Evolutionary conservation across 1,140 invertebrate species (phyloP), one percentile per base, ranked within the genome.

Genomic region (Pollicipes pollicipes): DNA sequence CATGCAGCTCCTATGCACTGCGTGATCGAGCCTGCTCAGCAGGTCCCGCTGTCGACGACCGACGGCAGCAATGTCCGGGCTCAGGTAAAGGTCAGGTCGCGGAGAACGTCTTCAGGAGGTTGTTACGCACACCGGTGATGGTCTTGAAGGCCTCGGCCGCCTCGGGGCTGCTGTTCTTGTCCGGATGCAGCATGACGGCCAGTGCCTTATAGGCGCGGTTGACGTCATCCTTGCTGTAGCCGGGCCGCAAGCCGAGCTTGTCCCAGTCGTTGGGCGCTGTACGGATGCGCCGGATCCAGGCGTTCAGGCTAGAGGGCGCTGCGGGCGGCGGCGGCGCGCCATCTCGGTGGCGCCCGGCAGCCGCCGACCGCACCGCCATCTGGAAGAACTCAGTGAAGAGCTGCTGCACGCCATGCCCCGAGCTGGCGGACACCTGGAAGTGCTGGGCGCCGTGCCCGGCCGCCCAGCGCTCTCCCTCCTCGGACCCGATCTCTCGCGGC

Each of bases 111-210:
- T 71, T 73, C 26, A 75, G 72, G 26, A 74, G 72, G 37, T 73
- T 73, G 28, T 70, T 71, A 35, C 72, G 70, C 27, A 73, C 74
- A 30, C 73, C 72, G 64, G 72, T 73, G 13, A 83, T 75, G 2
- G 80, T 75, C 75, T 83, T 82, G 75, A 83, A 83, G 3, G 82
- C 82, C 64, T 83, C 82, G 73, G 82, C 81, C 73, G 80, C 82
- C 10, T 81, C 81, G 1, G 82, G 81, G 8, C 79, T 80, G 21
- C 80, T 77, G 72, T 78, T 82, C 74, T 83, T 83, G 75, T 83
- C 82, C 3, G 82, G 82, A 74, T 83, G 82, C 26, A 83, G 76
- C 24, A 83, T 73, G 1, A 81, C 79, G 17, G 82, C 82, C 63
- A 83, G 75, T 35, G 77, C 76, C 30, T 81, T 76, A 74, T 82